These are phyloP conservation scores for Willisornis vidua DNA, from an alignment of 2,113 vertebrate species.

Conservation along the genomic window DNA sequence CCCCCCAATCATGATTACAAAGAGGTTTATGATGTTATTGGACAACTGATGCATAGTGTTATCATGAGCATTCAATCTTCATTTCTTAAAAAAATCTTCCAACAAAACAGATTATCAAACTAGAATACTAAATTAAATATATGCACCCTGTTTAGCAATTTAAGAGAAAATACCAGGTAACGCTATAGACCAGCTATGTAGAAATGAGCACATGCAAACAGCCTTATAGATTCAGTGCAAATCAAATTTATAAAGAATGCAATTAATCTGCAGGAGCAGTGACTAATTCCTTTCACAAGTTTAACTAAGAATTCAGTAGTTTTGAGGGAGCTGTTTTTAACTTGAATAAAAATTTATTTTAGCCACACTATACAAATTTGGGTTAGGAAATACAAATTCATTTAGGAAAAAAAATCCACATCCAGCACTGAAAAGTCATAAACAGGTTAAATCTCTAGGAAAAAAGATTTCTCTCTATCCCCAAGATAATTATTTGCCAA, in stretches of 20 bases:
- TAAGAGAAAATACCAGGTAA: not conserved
- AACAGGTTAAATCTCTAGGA: not conserved
- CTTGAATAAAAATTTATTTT: not conserved
- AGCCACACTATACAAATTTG: not conserved
- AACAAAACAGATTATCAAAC: not conserved
- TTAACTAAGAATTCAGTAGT: not conserved
- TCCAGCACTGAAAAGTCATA: not conserved
- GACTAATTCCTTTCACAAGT: conserved; percentile 4
- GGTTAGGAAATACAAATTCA: not conserved
- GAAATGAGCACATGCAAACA: not conserved
- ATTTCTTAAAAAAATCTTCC: not conserved
- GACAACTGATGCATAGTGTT: not conserved
- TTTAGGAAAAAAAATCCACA: not conserved
- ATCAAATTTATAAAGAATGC: conserved; percentile 31
- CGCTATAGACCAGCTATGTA: not conserved
- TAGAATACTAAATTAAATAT: not conserved
- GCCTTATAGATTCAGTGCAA: not conserved
- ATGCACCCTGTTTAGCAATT: not conserved
- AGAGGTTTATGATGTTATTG: not conserved
- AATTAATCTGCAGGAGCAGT: not conserved
- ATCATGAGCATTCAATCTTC: not conserved
- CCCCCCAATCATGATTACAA: not conserved
- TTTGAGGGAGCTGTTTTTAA: not conserved
- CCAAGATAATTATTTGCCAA: not conserved
- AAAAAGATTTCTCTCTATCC: not conserved